Evolutionary conservation across 2,113 vertebrate genomes (phyloP).

Genomic region (Amblyornis subalaris): DNA sequence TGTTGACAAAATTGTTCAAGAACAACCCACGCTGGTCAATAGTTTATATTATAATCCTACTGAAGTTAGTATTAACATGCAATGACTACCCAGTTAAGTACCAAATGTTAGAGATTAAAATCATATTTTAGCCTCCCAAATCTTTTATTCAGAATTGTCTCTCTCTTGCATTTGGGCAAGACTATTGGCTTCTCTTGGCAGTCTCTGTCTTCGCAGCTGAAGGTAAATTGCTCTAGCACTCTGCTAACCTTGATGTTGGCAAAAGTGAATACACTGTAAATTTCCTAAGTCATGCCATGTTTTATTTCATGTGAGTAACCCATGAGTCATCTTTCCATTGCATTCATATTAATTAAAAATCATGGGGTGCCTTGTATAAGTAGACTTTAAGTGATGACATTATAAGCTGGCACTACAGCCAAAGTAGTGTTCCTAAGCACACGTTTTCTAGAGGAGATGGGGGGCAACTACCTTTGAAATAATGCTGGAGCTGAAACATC

Average conservation of each 20-base stretch:
- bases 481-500: not conserved
- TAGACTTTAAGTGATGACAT: not conserved
- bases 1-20: not conserved
- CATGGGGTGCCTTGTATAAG: not conserved
- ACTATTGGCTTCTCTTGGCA: not conserved
- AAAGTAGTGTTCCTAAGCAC: rapidly evolving
- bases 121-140: not conserved
- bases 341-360: conserved; percentile 1
- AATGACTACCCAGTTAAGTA: not conserved
- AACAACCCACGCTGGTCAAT: not conserved
- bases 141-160: not conserved
- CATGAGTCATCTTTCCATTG: not conserved
- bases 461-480: not conserved
- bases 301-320: not conserved
- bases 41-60: not conserved
- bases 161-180: not conserved
- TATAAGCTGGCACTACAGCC: not conserved
- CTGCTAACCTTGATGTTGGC: not conserved
- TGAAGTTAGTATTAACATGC: not conserved
- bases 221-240: not conserved
- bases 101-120: not conserved
- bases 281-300: not conserved
- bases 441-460: not conserved
- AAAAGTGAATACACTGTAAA: not conserved
- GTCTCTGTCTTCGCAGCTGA: not conserved